phyloP scores from a whole-genome alignment of 2,113 vertebrate genomes.

The Puma concolor region DNA sequence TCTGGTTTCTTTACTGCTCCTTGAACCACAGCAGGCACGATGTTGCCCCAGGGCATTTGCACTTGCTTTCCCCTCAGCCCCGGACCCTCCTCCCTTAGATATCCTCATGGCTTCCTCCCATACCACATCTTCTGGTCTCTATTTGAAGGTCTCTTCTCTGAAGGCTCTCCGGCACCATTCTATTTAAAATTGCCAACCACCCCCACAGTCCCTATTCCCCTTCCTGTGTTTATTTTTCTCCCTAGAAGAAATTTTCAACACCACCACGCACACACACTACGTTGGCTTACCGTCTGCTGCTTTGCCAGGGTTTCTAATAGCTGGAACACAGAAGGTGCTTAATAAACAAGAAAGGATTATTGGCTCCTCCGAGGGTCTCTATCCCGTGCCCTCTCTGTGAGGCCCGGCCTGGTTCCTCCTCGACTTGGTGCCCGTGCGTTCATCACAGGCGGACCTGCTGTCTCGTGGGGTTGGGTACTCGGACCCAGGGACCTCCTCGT shows the following conservation, averaged over 20 bases:
- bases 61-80: neutral
- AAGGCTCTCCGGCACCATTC: neutral
- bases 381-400: neutral
- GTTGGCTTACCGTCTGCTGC: neutral
- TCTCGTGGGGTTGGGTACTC: neutral
- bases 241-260: neutral
- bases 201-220: neutral
- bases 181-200: neutral
- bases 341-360: neutral
- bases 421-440: too few relatives aligned
- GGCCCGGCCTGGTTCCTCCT: neutral
- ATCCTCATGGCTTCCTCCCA: neutral
- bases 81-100: neutral
- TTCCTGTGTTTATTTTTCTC: neutral
- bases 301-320: neutral
- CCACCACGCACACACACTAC: neutral
- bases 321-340: neutral
- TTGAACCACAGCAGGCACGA: rapidly evolving
- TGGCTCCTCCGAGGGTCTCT: neutral
- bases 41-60: neutral
- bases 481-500: neutral
- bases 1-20: neutral
- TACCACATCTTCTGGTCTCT: neutral
- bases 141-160: neutral
- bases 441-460: neutral